These are phyloP conservation scores for Caenorhabditis elegans DNA, from an alignment of 1,140 invertebrate species.

Conservation along the genomic window DNA sequence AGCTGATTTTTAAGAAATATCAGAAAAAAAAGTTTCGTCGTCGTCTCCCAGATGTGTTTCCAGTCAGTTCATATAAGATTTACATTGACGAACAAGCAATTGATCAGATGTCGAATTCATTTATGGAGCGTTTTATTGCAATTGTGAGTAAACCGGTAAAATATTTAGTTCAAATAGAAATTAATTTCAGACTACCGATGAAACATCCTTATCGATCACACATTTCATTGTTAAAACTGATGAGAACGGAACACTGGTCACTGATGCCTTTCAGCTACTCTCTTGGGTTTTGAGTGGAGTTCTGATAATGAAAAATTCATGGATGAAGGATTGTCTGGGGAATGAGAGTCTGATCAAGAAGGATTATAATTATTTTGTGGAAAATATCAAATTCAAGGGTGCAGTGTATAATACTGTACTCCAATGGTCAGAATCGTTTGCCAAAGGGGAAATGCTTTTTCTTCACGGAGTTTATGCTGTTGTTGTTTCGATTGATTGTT, in stretches of 20 bases:
- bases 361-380: background rate
- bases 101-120: background rate
- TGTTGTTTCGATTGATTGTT: background rate
- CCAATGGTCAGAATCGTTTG: background rate
- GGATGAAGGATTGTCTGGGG: background rate
- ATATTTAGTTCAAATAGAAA: no score
- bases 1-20: background rate
- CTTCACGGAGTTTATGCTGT: background rate
- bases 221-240: background rate
- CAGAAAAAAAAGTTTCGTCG: background rate
- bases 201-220: background rate
- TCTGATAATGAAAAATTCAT: background rate
- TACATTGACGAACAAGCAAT: background rate
- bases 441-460: background rate
- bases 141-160: background rate
- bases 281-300: background rate
- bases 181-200: background rate
- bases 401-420: background rate
- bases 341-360: background rate
- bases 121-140: background rate
- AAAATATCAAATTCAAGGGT: background rate
- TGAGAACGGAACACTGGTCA: background rate
- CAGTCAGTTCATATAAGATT: background rate
- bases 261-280: background rate
- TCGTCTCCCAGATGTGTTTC: background rate